phyloP scores from a whole-genome alignment of 2,113 vertebrate genomes.

The Sander vitreus region DNA sequence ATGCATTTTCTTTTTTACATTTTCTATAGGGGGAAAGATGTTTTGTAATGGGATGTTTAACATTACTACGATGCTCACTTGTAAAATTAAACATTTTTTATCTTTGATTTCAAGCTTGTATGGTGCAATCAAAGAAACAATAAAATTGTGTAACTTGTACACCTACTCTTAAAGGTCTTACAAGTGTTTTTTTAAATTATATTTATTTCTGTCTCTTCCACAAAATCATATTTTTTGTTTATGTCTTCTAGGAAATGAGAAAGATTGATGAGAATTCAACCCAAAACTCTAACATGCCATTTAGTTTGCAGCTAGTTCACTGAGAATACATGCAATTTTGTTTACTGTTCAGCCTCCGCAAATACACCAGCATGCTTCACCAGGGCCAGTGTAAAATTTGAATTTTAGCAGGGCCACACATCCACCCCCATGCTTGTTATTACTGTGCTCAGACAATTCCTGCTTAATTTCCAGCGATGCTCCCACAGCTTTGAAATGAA shows the following conservation, averaged over 20 bases:
- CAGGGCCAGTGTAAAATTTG: slow-evolving; percentile 34
- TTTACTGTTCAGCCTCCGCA: slow-evolving; percentile 29
- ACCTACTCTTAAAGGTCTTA: neutral
- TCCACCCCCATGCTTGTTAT: slow-evolving; percentile 28
- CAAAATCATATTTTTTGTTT: neutral
- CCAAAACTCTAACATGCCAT: neutral
- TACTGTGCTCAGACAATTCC: slow-evolving; percentile 29
- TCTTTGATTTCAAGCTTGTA: slow-evolving; percentile 57
- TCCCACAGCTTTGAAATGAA: slow-evolving; percentile 25
- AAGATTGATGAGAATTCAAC: neutral
- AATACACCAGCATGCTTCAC: slow-evolving; percentile 31
- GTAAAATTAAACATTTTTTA: slow-evolving; percentile 46
- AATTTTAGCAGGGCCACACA: slow-evolving; percentile 28
- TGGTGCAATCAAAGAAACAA: slow-evolving; percentile 73
- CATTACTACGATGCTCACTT: slow-evolving; percentile 35
- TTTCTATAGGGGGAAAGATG: slow-evolving; percentile 54
- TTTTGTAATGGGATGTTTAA: slow-evolving; percentile 72
- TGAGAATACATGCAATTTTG: slow-evolving; percentile 20
- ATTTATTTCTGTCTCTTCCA: neutral
- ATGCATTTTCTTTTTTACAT: slow-evolving; percentile 28
- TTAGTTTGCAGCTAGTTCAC: neutral
- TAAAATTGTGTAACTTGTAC: slow-evolving; percentile 67
- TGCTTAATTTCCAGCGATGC: slow-evolving; percentile 39
- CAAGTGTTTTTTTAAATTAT: neutral
- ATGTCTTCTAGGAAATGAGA: neutral